A percentile compares a stretch with the other conserved stretches of the same genome.
phyloP scores from a whole-genome alignment of 2,797 vertebrate species.

The Kryptolebias ocellatus region DNA sequence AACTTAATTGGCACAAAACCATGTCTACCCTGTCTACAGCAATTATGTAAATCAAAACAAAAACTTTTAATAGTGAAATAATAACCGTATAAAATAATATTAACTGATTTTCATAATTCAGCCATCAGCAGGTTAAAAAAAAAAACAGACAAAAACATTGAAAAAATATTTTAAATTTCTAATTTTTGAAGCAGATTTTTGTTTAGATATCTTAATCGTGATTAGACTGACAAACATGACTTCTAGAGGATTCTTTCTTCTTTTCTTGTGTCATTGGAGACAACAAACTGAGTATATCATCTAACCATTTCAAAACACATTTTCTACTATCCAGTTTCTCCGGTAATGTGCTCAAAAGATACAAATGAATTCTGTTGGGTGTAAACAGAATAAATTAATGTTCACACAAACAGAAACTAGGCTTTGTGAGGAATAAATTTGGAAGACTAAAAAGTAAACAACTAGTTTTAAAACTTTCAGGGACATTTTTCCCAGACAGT shows the following conservation, averaged over 20 bases:
- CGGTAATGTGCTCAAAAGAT: not conserved
- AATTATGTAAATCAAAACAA: not conserved
- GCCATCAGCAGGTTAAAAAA: not conserved
- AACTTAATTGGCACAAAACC: slow-evolving; percentile 11
- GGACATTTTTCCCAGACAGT: too few relatives aligned
- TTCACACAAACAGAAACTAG: not conserved
- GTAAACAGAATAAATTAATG: not conserved
- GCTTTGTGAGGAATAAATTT: not conserved
- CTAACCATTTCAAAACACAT: too few relatives aligned
- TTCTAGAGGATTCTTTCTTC: not conserved
- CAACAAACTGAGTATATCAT: too few relatives aligned
- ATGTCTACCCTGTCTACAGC: too few relatives aligned
- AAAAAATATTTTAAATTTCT: not conserved
- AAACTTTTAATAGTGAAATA: slow-evolving; percentile 9
- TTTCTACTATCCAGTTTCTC: too few relatives aligned
- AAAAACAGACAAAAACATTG: not conserved
- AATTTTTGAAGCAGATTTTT: not conserved
- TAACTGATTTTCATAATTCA: slow-evolving; percentile 21
- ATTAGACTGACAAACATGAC: not conserved
- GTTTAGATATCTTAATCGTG: not conserved
- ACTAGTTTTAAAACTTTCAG: not conserved
- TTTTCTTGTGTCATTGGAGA: too few relatives aligned
- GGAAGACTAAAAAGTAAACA: not conserved
- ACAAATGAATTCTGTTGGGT: not conserved
- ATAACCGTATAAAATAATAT: not conserved